These are phyloP conservation scores for Grammomys dolichurus DNA, from an alignment of 2,113 vertebrate genomes.

Conservation along the genomic window DNA sequence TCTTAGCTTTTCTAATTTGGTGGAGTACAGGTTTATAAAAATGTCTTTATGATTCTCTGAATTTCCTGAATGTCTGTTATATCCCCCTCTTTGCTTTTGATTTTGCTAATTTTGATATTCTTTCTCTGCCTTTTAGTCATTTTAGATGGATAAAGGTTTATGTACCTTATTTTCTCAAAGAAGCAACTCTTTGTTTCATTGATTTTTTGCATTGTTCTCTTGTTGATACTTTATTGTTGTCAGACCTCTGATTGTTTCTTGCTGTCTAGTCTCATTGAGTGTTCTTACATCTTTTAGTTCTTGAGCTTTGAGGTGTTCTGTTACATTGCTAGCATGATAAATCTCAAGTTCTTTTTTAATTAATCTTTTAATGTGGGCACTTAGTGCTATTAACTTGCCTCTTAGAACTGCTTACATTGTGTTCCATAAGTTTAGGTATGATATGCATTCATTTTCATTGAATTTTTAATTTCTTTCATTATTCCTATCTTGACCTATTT, in stretches of 20 bases:
- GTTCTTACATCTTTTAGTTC: not conserved
- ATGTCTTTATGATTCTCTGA: not conserved
- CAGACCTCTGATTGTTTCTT: not conserved
- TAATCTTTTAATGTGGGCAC: not conserved
- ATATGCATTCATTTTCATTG: not conserved
- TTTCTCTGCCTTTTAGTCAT: not conserved
- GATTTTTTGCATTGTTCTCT: not conserved
- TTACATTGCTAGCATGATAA: not conserved
- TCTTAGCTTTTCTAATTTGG: not conserved
- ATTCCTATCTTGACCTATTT: not conserved
- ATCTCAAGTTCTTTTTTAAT: not conserved
- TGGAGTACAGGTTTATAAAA: not conserved
- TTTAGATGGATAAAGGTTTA: not conserved
- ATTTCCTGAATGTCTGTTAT: not conserved
- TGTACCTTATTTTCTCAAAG: not conserved
- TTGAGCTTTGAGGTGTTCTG: not conserved
- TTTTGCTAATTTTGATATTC: not conserved
- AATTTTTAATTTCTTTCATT: not conserved
- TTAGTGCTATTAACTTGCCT: not conserved
- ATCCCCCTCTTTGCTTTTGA: not conserved
- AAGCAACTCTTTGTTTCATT: not conserved
- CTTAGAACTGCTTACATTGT: not conserved
- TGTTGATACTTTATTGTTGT: not conserved
- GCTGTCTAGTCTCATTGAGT: not conserved
- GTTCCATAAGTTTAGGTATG: not conserved